Evolutionary conservation across 1,140 invertebrate genomes (phyloP).

Genomic region (Drosophila asahinai): DNA sequence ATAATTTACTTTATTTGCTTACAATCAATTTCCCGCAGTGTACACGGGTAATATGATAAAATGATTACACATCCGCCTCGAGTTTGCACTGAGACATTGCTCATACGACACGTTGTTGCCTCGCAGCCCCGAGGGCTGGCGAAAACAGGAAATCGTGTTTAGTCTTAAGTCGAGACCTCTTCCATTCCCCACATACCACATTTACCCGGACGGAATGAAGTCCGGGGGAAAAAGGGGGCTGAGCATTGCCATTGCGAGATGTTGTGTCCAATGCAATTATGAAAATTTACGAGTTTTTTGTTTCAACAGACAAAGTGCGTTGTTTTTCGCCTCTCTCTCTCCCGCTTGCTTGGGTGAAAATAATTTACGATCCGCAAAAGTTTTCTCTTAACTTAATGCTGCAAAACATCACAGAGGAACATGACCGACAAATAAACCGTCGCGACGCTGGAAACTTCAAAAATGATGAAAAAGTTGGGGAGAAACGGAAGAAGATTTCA

Average conservation of each 20-base stretch:
- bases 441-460: not conserved
- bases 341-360: slow-evolving; percentile 38
- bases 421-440: slow-evolving; percentile 3
- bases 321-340: slow-evolving; percentile 14
- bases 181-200: not conserved
- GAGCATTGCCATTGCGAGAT: slow-evolving; percentile 38
- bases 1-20: not conserved
- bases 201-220: not conserved
- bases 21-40: not conserved
- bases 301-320: slow-evolving; percentile 50
- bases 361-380: slow-evolving; percentile 74
- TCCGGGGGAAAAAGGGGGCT: slow-evolving; percentile 3
- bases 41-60: slow-evolving; percentile 75
- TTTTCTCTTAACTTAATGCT: slow-evolving; percentile 53
- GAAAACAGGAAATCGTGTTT: slow-evolving; percentile 73
- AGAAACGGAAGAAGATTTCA: no score
- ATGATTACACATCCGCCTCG: slow-evolving; percentile 80
- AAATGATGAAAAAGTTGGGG: not conserved
- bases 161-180: slow-evolving; percentile 59
- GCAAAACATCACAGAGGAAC: slow-evolving; percentile 31
- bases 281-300: slow-evolving; percentile 79
- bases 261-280: slow-evolving; percentile 73
- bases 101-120: slow-evolving; percentile 75
- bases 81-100: slow-evolving; percentile 81
- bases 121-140: slow-evolving; percentile 41